Base-by-base conservation (phyloP, 1,140 invertebrate genomes). In the Lasaia peninsularis region DNA sequence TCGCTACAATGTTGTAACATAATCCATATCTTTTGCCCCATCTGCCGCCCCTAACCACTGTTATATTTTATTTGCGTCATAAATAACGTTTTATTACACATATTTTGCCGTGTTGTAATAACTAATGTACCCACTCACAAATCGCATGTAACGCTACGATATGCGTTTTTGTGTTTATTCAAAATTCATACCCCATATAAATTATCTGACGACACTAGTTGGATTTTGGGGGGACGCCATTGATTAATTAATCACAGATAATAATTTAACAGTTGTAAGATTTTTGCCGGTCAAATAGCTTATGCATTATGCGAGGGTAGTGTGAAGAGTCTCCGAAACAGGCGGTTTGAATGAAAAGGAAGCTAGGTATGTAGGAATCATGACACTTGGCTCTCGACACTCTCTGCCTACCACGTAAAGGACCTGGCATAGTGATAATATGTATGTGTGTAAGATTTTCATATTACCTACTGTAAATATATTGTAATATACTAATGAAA, bases 41-140 rank as follows among this genome's bases (percentile, higher is more conserved):
- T 85, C 84, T 87, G 82, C 85, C 80, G 71, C 79, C 81, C 77
- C 78, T 80, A 80, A 80, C 80, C 78, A 75, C 78, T 77, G 80
- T 80, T 85, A 89, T 89, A 89, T 90, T 90, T 90, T 89, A 89
- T 90, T 89, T 89, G 78, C 72, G 69, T 76, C 73, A 90, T 90
- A 90, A 90, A 90, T 90, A 80, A 85, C 80, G 56, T 89, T 90
- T 90, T 90, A 90, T 90, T 89, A 88, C 87, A 89, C 85, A 89
- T 90, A 89, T 90, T 89, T 89, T 89, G 88, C 88, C 81, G 88
- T 88, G 88, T 88, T 90, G 89, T 89, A 89, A 90, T 89, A 90
- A 90, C 87, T 90, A 90, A 90, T 90, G 88, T 87, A 89, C 80
- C 86, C 75, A 85, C 82, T 87, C 86, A 86, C 83, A 88, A 89